These are phyloP conservation scores for Crotalus horridus DNA, from an alignment of 2,113 vertebrate species.

Conservation along the genomic window DNA sequence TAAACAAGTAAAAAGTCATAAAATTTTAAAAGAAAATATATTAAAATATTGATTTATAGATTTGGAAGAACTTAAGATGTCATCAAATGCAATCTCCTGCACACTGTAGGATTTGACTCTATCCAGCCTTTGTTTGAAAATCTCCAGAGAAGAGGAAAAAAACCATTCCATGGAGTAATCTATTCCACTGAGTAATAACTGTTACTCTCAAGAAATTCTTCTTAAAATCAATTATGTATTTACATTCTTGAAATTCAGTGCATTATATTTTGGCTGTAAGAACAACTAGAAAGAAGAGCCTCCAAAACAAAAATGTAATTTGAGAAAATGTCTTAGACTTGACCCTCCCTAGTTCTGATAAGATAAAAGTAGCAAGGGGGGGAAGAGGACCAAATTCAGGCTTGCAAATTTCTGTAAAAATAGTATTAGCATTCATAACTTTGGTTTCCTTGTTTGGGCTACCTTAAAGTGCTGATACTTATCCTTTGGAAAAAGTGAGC, in stretches of 20 bases:
- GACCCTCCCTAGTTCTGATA: not conserved
- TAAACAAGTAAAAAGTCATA: not conserved
- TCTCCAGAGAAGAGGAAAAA: not conserved
- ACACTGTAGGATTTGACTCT: not conserved
- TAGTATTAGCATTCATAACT: not conserved
- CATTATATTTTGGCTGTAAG: not conserved
- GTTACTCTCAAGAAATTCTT: not conserved
- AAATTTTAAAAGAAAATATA: not conserved
- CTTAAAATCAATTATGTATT: not conserved
- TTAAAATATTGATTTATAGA: not conserved
- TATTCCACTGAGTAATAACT: not conserved
- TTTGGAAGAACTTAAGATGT: not conserved
- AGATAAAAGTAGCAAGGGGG: not conserved
- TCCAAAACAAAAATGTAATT: not conserved
- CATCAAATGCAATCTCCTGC: not conserved
- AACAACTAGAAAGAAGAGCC: not conserved
- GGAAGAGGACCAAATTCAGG: not conserved
- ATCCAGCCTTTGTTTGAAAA: not conserved
- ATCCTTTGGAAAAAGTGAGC: not conserved
- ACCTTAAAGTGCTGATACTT: not conserved
- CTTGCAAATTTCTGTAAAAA: not conserved
- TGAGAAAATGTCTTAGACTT: not conserved
- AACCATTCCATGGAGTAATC: not conserved
- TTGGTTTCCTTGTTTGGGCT: not conserved
- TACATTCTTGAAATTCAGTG: not conserved